Conservation (phyloP, 2,888 invertebrate genomes). For the Neoitamus cyanurus region DNA sequence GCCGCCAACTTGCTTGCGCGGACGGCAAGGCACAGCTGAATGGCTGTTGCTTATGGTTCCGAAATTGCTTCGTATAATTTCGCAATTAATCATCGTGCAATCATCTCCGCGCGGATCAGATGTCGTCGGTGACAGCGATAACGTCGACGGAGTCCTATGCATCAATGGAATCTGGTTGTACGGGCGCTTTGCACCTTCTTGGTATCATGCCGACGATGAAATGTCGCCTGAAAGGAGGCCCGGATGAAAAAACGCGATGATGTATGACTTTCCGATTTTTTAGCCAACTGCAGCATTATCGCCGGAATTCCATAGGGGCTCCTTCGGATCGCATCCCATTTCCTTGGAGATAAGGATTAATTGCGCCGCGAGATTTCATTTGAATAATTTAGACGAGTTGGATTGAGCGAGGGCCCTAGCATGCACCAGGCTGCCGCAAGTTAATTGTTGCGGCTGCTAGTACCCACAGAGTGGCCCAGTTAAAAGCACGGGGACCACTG, state of each 20-base stretch:
- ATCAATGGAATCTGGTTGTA: slow-evolving; percentile 47
- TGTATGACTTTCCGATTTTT: slow-evolving; percentile 52
- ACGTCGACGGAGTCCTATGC: slow-evolving; percentile 40
- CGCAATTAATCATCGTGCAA: slow-evolving; percentile 53
- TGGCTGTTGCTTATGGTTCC: slow-evolving; percentile 46
- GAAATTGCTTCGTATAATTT: slow-evolving; percentile 53
- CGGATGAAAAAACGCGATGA: slow-evolving; percentile 45
- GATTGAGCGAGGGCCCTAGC: not conserved
- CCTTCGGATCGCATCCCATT: not conserved
- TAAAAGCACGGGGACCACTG: slow-evolving; percentile 15
- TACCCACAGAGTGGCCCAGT: not conserved
- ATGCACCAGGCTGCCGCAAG: not conserved
- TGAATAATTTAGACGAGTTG: not conserved
- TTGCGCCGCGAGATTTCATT: not conserved
- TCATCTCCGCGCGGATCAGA: slow-evolving; percentile 48
- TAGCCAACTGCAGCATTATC: not conserved
- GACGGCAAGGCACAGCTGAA: not conserved
- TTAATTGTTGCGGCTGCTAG: not conserved
- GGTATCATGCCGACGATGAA: slow-evolving; percentile 41
- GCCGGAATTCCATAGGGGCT: not conserved
- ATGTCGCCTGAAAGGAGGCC: not conserved
- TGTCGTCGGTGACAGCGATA: slow-evolving; percentile 49
- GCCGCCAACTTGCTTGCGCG: slow-evolving; percentile 26
- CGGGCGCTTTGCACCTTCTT: slow-evolving; percentile 49
- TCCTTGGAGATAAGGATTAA: not conserved